A percentile compares a stretch with the other conserved stretches of the same genome.
Conservation (phyloP, 2,113 vertebrate genomes). For the Percina caprodes region DNA sequence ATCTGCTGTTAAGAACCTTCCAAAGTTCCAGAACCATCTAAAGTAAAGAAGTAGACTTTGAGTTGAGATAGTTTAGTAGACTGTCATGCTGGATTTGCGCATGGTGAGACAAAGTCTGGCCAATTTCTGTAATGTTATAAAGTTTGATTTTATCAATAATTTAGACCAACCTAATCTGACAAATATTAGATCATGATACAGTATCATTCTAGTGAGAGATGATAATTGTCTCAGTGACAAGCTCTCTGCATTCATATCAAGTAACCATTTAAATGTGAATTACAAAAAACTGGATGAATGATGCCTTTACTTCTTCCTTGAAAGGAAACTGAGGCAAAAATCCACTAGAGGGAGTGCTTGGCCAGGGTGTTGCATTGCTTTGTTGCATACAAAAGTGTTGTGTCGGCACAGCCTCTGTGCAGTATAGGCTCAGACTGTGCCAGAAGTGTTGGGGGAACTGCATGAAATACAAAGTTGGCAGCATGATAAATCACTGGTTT, state of each 20-base stretch:
- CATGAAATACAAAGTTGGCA: slow-evolving; percentile 62
- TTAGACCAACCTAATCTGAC: neutral
- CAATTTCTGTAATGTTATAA: neutral
- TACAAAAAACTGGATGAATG: slow-evolving; percentile 1
- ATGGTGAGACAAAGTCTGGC: neutral
- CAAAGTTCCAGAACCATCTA: slow-evolving; percentile 11
- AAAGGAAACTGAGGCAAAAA: slow-evolving; percentile 39
- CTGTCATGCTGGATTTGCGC: neutral
- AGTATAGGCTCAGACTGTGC: slow-evolving; percentile 37
- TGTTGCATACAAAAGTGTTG: slow-evolving; percentile 72
- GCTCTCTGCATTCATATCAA: slow-evolving; percentile 1
- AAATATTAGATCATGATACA: neutral
- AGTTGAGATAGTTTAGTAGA: neutral
- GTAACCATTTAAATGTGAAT: neutral
- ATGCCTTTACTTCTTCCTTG: neutral
- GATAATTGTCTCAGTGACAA: neutral
- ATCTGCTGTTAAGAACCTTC: neutral
- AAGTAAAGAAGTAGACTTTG: neutral
- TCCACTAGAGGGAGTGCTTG: slow-evolving; percentile 68
- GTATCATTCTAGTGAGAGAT: neutral
- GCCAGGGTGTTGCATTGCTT: slow-evolving; percentile 71
- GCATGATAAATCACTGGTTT: slow-evolving; percentile 24
- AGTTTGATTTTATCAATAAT: neutral
- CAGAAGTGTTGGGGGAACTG: slow-evolving; percentile 29
- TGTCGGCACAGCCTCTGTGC: slow-evolving; percentile 34